Conservation (phyloP, 2,113 vertebrate genomes). For the Petaurus breviceps region DNA sequence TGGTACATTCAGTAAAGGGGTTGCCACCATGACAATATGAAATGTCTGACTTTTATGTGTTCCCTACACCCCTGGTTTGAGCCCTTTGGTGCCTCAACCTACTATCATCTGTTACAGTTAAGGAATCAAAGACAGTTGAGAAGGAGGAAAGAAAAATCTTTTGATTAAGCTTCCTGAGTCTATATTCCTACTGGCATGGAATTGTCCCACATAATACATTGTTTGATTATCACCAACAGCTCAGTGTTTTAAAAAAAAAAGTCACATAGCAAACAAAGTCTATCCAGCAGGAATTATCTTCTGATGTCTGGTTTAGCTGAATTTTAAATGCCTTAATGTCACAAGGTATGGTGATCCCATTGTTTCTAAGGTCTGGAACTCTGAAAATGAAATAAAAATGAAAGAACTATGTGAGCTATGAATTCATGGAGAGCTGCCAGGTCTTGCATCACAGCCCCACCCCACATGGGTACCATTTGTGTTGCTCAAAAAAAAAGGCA, state of each 20-base stretch:
- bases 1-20: not conserved
- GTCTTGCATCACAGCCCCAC: too few relatives aligned
- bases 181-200: not conserved
- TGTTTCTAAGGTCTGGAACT: slow-evolving; percentile 1
- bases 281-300: not conserved
- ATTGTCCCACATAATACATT: not conserved
- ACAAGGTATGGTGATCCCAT: not conserved
- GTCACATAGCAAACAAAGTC: not conserved
- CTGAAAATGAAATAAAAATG: slow-evolving; percentile 18
- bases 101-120: not conserved
- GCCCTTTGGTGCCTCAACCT: not conserved
- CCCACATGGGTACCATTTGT: not conserved
- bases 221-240: not conserved
- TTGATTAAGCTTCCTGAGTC: not conserved
- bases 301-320: not conserved
- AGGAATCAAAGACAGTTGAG: not conserved
- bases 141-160: not conserved
- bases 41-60: not conserved
- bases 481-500: not conserved
- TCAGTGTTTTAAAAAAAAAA: not conserved
- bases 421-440: not conserved
- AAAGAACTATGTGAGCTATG: not conserved
- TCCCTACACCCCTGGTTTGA: not conserved
- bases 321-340: not conserved
- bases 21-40: not conserved